phyloP scores from a whole-genome alignment of 2,797 vertebrate species.

The Dermochelys coriacea region DNA sequence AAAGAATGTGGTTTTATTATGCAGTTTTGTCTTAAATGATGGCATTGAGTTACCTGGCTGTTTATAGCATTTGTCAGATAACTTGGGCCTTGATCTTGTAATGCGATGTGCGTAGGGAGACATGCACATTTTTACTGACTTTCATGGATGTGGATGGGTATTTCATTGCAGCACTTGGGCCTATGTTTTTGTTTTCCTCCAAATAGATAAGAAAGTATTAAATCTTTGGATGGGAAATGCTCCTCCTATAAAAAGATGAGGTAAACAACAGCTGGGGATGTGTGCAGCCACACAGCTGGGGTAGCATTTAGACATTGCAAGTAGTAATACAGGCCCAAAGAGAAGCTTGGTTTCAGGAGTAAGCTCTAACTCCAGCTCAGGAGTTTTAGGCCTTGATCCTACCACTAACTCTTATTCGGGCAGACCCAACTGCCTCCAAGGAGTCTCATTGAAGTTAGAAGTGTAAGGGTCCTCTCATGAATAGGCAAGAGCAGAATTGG shows the following conservation, averaged over 20 bases:
- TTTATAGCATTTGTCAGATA: neutral
- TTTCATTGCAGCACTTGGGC: neutral
- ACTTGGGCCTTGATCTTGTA: neutral
- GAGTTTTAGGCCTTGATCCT: neutral
- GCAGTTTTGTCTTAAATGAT: neutral
- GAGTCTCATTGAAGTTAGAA: neutral
- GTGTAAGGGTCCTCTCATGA: neutral
- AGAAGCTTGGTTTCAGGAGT: neutral
- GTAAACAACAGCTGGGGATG: neutral
- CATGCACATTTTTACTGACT: neutral
- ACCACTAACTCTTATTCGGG: neutral
- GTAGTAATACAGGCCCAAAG: neutral
- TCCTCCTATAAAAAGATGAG: neutral
- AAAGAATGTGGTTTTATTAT: neutral
- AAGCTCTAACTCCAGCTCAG: neutral
- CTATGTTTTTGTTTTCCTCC: neutral
- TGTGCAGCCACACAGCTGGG: neutral
- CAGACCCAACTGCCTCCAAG: neutral
- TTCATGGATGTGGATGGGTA: neutral
- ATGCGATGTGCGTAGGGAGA: accelerated
- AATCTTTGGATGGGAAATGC: neutral
- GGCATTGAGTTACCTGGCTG: neutral
- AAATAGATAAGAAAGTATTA: neutral
- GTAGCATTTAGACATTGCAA: neutral
- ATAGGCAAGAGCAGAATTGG: neutral